Base-by-base conservation (phyloP, 2,113 vertebrate genomes). In the Cichladusa arquata region DNA sequence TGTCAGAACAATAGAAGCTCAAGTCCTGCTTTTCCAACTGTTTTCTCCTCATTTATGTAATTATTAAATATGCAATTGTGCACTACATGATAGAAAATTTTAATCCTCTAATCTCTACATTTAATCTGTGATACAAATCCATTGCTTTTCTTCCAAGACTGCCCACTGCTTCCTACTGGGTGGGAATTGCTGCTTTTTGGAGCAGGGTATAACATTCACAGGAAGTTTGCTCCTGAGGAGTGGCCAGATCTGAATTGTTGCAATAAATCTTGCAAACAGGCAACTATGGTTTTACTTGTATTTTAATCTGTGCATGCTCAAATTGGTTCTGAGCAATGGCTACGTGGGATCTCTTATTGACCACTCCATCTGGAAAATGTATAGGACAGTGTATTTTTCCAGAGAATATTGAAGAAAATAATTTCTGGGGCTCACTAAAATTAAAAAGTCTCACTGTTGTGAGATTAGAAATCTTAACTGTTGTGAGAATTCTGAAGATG, bases 261-360 rank as follows among this genome's bases (percentile, higher is more conserved):
- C 18, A 69, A 50, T 90, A 50, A 87, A 82, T 82, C 81, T 57
- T 80, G 78, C 34, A 65, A 65, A 66, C 18, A 56, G 34, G 26
- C 58, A 80, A 1, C 71, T 47, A 3, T 3, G 20, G 8, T 14
- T 88, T 89, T 83, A 80, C 54, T 77, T 90, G 42, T 61, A 3
- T 82, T 91, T 93, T 54, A 88, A 88, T 91, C 65, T 9, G 6
- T 22, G 12, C 7, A 0, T 48, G 38, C 42, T 91, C 42, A 70
- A 33, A 62, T 38, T 77, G 34, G 7, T 69, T 91, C 26, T 28
- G 31, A 79, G 81, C 50, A 53, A 4, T 42, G 50, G 42, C 29
- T 85, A 1, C 0, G 0, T 20, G 29, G 5, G 28, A 48, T 66
- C 24, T 81, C 11, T 47, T 79, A 7, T 0, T 58, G 54, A 54